A percentile compares a stretch with the other conserved stretches of the same genome.
Evolutionary conservation across 2,113 vertebrate genomes (phyloP).

Genomic region (Halichoerus grypus): DNA sequence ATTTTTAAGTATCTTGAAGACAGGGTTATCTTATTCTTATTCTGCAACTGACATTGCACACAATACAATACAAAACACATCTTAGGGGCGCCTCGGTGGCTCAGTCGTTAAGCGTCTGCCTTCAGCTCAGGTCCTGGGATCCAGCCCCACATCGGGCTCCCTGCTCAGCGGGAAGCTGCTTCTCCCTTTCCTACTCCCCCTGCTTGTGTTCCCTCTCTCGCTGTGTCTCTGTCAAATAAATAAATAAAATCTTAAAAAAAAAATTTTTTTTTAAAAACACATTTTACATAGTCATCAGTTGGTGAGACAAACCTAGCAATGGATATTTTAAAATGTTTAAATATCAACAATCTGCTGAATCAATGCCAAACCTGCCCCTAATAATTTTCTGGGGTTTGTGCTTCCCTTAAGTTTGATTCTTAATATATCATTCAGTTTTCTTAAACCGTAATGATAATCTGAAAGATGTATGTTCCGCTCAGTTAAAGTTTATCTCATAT

Average conservation of each 20-base stretch:
- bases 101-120: no score
- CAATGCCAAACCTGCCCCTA: neutral
- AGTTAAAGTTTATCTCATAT: neutral
- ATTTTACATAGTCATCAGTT: neutral
- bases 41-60: neutral
- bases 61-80: neutral
- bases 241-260: no score
- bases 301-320: neutral
- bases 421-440: neutral
- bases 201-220: no score
- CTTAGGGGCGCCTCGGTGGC: neutral
- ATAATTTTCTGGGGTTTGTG: neutral
- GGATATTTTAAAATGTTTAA: neutral
- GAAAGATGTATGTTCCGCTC: neutral
- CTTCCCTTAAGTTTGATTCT: neutral
- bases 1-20: constrained; percentile 2
- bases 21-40: neutral
- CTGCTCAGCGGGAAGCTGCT: no score
- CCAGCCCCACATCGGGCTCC: no score
- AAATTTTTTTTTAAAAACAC: neutral
- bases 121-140: no score
- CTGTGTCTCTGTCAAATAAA: no score
- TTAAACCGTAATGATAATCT: neutral
- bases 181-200: no score
- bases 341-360: neutral